These are phyloP conservation scores for Platygyra sinensis DNA, from an alignment of 64 coral and sea anemone species.

Conservation along the genomic window DNA sequence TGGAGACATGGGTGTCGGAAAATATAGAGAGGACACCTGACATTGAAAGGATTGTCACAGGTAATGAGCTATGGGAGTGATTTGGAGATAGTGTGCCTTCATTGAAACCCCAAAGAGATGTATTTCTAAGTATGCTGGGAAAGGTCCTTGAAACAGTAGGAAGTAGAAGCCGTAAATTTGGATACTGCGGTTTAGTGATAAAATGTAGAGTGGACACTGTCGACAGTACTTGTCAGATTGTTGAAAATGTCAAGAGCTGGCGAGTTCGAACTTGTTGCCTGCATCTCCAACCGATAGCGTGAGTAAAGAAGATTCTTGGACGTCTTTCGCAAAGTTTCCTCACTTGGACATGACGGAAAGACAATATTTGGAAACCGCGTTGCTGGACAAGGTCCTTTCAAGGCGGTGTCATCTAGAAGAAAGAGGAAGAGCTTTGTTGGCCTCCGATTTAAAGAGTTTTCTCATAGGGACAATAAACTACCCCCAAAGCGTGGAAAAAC, in stretches of 20 bases:
- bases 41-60: background rate
- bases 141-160: background rate
- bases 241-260: background rate
- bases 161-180: background rate
- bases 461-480: background rate
- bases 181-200: no score
- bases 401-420: background rate
- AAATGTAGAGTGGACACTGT: no score
- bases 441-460: background rate
- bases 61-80: background rate
- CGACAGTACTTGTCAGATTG: no score
- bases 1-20: background rate
- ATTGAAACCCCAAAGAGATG: no score
- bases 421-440: conserved; percentile 9
- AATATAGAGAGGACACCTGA: conserved; percentile 8
- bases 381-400: conserved; percentile 14
- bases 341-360: background rate
- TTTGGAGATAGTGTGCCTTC: background rate
- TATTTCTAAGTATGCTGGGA: background rate
- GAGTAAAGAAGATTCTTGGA: conserved; percentile 16
- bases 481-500: background rate
- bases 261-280: background rate
- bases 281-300: background rate
- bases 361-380: conserved; percentile 4
- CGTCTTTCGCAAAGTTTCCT: background rate